A percentile compares a stretch with the other conserved stretches of the same genome.
phyloP scores from a whole-genome alignment of 2,888 invertebrate species.

The Hipparchia sbordonii region DNA sequence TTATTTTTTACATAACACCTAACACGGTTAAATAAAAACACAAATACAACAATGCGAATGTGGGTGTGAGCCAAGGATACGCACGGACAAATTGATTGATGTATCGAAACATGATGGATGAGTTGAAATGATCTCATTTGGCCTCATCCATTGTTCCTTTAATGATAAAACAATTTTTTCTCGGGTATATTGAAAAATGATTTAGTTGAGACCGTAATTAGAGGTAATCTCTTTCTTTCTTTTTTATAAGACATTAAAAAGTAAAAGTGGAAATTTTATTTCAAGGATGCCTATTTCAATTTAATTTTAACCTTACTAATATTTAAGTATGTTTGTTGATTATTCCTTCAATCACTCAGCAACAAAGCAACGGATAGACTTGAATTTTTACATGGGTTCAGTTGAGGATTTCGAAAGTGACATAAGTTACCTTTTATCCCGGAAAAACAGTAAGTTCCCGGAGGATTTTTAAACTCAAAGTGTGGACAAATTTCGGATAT shows the following conservation, averaged over 20 bases:
- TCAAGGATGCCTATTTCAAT: no score
- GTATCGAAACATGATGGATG: conserved; percentile 71
- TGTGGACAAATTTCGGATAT: no score
- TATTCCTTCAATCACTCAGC: no score
- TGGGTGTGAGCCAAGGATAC: conserved; percentile 50
- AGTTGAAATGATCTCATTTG: conserved; percentile 72
- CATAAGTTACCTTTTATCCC: no score
- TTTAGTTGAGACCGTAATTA: conserved; percentile 5
- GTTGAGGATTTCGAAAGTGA: no score
- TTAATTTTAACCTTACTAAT: no score
- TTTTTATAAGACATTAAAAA: neutral
- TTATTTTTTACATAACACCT: conserved; percentile 25
- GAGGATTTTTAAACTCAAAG: no score
- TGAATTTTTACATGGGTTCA: no score
- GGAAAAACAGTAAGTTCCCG: no score
- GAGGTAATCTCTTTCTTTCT: neutral
- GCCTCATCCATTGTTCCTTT: conserved; percentile 58
- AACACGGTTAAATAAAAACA: conserved; percentile 25
- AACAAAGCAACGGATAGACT: no score
- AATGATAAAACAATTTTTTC: conserved; percentile 34
- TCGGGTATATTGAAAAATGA: conserved; percentile 18
- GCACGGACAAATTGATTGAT: conserved; percentile 68
- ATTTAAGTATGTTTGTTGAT: no score
- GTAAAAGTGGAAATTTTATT: neutral
- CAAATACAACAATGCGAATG: conserved; percentile 23